Base-by-base conservation (phyloP, 2,888 invertebrate genomes). In the Agrotis puta region DNA sequence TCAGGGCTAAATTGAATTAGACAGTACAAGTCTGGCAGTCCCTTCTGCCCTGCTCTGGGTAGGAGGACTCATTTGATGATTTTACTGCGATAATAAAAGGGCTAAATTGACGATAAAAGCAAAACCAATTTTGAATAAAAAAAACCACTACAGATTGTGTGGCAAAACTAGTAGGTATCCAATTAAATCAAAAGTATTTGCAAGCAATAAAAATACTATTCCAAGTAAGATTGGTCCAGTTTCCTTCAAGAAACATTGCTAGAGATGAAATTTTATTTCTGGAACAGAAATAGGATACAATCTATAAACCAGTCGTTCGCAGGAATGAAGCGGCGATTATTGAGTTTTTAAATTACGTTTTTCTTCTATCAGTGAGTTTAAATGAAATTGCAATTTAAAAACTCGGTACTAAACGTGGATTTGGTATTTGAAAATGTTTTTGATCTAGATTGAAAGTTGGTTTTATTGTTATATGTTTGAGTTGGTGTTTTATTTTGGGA, bases 381-480 rank as follows among this genome's bases (percentile, higher is more conserved):
- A 77, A 54, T 47, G 59, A 72, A 72, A 82, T 64, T 54, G 33
- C 61, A 57, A 72, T 79, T 82, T 62, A 57, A 66, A 71, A 79
- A 64, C 16, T 48, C n/a, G 43, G 27, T 47, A 61, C n/a, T 58
- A 65, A 57, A 63, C 2, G 18, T 61, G 20, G 27, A 78, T 71
- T 39, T 64, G 43, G 48, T 57, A 45, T 64, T 24, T 78, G 43
- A 27, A 47, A 50, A 45, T 66, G 43, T 62, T 69, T 6, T 22
- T 58, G 24, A 56, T 70, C 27, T 50, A 59, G 27, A 59, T 53
- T 62, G 6, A 62, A 53, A 24, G 18, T 24, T 51, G n/a, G 22
- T 20, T 16, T 24, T 3, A 33, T 54, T 27, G 16, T n/a, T 18
- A 27, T 27, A 4, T 58, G n/a, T 53, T 50, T 2, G 4, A 1